These are phyloP conservation scores for Acrocephalus arundinaceus DNA, from an alignment of 2,113 vertebrate species.

Conservation along the genomic window DNA sequence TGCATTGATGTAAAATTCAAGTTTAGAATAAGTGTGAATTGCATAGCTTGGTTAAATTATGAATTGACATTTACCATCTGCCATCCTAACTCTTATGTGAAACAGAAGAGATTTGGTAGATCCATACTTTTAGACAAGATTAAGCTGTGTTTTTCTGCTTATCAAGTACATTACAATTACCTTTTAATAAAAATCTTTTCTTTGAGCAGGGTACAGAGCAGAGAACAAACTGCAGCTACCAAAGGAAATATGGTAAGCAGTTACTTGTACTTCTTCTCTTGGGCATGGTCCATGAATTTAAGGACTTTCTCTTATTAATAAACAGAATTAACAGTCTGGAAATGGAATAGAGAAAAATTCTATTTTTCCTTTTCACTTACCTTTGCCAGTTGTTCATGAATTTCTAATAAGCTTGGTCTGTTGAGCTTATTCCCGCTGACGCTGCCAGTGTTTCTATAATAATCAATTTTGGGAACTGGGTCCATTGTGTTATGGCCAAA, in stretches of 20 bases:
- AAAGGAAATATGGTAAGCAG: background rate
- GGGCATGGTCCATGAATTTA: constrained; percentile 13
- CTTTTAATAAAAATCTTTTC: background rate
- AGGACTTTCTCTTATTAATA: constrained; percentile 22
- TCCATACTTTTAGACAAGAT: background rate
- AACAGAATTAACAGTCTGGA: constrained; percentile 47
- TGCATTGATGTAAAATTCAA: background rate
- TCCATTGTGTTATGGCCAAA: constrained; percentile 97
- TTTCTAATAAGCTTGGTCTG: constrained; percentile 92
- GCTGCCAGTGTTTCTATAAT: constrained; percentile 93
- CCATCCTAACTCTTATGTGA: background rate
- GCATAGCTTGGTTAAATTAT: background rate
- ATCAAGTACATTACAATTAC: background rate
- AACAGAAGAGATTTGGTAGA: background rate
- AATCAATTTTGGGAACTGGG: constrained; percentile 90
- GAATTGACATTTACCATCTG: background rate
- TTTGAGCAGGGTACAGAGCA: background rate
- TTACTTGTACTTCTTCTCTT: background rate
- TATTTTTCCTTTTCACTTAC: constrained; percentile 73
- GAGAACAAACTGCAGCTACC: background rate
- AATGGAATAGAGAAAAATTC: background rate
- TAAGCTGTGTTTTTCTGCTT: background rate
- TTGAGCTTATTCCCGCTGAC: constrained; percentile 86
- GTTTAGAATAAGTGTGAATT: background rate
- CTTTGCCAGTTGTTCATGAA: constrained; percentile 92